Evolutionary conservation across 2,888 invertebrate genomes (phyloP).

Genomic region (Amblyjoppa fuscipennis): DNA sequence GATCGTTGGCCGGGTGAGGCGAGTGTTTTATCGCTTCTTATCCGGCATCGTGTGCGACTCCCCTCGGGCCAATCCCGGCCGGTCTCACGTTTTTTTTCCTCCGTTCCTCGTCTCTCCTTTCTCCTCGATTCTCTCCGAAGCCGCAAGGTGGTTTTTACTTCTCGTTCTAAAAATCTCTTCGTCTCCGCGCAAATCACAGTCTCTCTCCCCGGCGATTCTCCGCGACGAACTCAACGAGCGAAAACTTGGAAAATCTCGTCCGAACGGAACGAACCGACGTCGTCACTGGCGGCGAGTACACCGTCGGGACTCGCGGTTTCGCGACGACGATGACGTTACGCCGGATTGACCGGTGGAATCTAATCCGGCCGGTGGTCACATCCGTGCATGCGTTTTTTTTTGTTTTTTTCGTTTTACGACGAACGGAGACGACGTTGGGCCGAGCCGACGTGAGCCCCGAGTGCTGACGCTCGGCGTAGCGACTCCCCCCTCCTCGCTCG

Average conservation of each 20-base stretch:
- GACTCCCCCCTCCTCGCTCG: not conserved
- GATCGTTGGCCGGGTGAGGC: constrained; percentile 9
- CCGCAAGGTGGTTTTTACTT: not conserved
- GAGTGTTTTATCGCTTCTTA: constrained; percentile 15
- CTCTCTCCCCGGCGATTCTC: not conserved
- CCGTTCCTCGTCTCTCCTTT: not conserved
- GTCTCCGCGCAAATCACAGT: constrained; percentile 45
- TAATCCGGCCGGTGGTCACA: constrained; percentile 62
- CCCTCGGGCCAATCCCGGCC: constrained; percentile 3
- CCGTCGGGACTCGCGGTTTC: not conserved
- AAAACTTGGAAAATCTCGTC: constrained; percentile 4
- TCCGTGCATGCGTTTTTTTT: constrained; percentile 45
- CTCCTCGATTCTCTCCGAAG: not conserved
- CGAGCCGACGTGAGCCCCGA: constrained; percentile 44
- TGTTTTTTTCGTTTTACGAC: not conserved
- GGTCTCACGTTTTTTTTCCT: constrained; percentile 4
- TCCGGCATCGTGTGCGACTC: constrained; percentile 28
- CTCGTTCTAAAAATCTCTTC: not conserved
- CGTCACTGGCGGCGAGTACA: not conserved
- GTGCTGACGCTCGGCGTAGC: constrained; percentile 34
- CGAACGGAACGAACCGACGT: constrained; percentile 14
- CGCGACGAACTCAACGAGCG: constrained; percentile 17
- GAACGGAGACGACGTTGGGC: constrained; percentile 33
- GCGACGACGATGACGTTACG: constrained; percentile 44
- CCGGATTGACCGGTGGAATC: constrained; percentile 55